Evolutionary conservation across 2,888 invertebrate genomes (phyloP), one percentile per base, ranked within the genome.

Genomic region (Polia nebulosa): DNA sequence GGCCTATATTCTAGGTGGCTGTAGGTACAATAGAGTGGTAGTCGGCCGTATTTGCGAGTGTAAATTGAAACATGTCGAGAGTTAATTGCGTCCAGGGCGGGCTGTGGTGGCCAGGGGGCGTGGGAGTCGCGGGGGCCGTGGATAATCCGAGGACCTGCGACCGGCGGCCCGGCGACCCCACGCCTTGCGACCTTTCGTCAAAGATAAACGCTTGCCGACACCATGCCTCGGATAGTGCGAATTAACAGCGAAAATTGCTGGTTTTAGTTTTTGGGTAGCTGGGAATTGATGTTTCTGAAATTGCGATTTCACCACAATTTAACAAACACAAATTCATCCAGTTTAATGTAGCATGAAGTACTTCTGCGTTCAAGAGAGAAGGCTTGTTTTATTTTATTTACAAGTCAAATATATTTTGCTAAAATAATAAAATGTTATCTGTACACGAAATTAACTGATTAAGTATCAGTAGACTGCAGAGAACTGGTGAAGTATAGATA

Each of bases 21-120:
- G 78, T 81, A 82, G 76, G 77, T 87, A 89, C 85, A 89, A 87
- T 86, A 72, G 87, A 81, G 84, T 78, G 85, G 87, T 87, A 88
- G 89, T 88, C 81, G 86, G 78, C 85, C 86, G 91, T 92, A 93
- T 94, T 94, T 92, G 94, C 91, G 92, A 93, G 93, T 94, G 93
- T 94, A 95, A 94, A 95, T 95, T 95, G 94, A 94, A 93, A 93
- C 93, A 93, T 94, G 94, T 94, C 91, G 91, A 87, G 89, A 92
- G 93, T 93, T 94, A 93, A 93, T 93, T 94, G 94, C 92, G 92
- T 92, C 91, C 91, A 92, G 89, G 87, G 87, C 89, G 88, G 88
- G 78, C 81, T 17, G 67, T 27, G 88, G 88, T 86, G 85, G 49
- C 29, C 25, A 17, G 7, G 45, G 85, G 81, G 55, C 57, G 85